Evolutionary conservation across 2,888 invertebrate genomes (phyloP).

Genomic region (Graphium colonna): DNA sequence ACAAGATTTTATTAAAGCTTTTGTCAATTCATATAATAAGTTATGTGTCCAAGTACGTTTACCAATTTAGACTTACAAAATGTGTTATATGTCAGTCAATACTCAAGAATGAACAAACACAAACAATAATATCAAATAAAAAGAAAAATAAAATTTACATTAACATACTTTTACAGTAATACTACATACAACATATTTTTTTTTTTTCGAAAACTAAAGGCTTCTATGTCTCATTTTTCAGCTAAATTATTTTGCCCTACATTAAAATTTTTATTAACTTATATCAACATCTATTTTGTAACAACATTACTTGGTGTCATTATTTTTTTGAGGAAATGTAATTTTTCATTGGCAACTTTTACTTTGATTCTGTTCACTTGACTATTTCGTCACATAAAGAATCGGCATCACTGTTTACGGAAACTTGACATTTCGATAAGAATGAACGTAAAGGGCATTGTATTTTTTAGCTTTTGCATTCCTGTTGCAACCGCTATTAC

Average conservation of each 20-base stretch:
- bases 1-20: too few relatives aligned
- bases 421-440: slow-evolving; percentile 12
- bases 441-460: slow-evolving; percentile 8
- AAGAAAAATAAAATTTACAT: not conserved
- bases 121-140: not conserved
- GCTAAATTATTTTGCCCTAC: not conserved
- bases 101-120: not conserved
- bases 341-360: not conserved
- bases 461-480: not conserved
- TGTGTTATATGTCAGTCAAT: not conserved
- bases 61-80: not conserved
- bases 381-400: not conserved
- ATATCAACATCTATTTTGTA: too few relatives aligned
- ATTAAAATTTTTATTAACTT: too few relatives aligned
- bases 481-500: not conserved
- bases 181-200: not conserved
- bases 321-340: too few relatives aligned
- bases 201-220: too few relatives aligned
- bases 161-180: not conserved
- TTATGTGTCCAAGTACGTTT: too few relatives aligned
- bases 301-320: too few relatives aligned
- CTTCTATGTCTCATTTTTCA: not conserved
- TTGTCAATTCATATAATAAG: too few relatives aligned
- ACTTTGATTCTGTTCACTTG: too few relatives aligned
- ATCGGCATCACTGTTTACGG: slow-evolving; percentile 15